These are phyloP conservation scores for Caerostris extrusa DNA, from an alignment of 1,140 invertebrate species.

Conservation along the genomic window DNA sequence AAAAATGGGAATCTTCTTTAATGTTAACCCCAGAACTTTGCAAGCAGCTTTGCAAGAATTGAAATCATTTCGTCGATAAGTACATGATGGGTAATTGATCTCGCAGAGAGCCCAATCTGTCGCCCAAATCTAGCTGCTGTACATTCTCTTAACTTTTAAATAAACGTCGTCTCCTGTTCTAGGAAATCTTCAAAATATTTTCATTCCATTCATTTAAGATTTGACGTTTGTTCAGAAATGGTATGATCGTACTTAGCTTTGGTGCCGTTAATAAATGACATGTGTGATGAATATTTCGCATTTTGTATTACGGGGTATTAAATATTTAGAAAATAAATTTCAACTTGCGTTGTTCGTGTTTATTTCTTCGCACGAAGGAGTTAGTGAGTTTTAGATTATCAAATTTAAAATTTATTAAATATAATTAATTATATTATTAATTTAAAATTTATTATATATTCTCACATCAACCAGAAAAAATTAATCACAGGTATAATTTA, in stretches of 20 bases:
- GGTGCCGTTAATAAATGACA: background rate
- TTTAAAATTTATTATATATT: no score
- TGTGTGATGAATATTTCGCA: background rate
- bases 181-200: conserved; percentile 22
- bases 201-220: conserved; percentile 20
- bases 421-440: no score
- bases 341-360: background rate
- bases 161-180: background rate
- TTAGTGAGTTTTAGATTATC: background rate
- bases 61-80: conserved; percentile 61
- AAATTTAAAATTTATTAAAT: no score
- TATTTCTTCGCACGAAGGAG: background rate
- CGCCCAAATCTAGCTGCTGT: background rate
- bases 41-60: background rate
- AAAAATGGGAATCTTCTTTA: background rate
- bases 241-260: background rate
- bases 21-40: conserved; percentile 12
- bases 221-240: conserved; percentile 7
- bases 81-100: conserved; percentile 51
- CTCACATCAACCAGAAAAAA: no score
- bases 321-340: background rate
- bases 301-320: background rate
- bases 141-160: conserved; percentile 29
- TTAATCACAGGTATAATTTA: no score
- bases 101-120: conserved; percentile 38